Evolutionary conservation across 2,797 vertebrate genomes (phyloP).

Genomic region (Acanthornis magna): DNA sequence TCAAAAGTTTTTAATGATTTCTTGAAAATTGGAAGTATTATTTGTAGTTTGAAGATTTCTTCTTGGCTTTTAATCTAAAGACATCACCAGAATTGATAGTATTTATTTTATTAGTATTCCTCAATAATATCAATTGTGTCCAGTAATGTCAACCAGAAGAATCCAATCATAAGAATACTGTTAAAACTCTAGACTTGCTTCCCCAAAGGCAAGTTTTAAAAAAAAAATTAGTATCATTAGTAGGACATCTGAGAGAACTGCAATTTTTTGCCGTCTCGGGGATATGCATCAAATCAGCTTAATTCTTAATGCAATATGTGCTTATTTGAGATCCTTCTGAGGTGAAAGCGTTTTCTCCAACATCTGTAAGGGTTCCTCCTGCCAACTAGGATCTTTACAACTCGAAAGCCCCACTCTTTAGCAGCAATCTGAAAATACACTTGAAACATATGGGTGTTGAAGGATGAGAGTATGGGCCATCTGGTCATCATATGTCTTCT

Average conservation of each 20-base stretch:
- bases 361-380: conserved; percentile 14
- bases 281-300: neutral
- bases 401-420: neutral
- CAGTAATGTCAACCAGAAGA: neutral
- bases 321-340: neutral
- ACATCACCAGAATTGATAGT: neutral
- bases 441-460: conserved; percentile 22
- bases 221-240: too few species aligned
- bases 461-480: conserved; percentile 3
- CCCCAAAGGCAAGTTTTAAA: neutral
- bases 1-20: neutral
- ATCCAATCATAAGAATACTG: neutral
- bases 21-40: neutral
- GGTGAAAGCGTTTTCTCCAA: neutral
- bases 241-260: neutral
- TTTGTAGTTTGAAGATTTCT: neutral
- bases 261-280: neutral
- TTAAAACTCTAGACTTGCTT: neutral
- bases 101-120: neutral
- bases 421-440: neutral
- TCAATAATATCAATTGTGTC: neutral
- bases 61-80: neutral
- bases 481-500: conserved; percentile 43
- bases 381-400: neutral
- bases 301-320: neutral